Evolutionary conservation across 35 echinoderm and acorn worm genomes (phyloP).

Genomic region (Acanthaster planci): DNA sequence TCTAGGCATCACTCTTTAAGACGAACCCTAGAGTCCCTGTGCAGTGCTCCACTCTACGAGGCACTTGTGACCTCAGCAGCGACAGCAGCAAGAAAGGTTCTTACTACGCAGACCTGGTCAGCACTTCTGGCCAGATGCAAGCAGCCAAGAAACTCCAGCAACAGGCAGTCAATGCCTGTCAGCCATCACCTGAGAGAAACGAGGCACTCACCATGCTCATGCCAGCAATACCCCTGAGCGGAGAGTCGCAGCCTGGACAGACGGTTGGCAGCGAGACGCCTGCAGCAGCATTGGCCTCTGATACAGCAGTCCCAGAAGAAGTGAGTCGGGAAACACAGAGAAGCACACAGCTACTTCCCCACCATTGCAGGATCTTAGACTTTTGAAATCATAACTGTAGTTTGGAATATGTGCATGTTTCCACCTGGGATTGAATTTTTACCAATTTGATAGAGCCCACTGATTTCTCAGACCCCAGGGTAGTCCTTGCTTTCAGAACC

Average conservation of each 20-base stretch:
- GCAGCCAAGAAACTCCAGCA: neutral
- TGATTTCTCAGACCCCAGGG: too few relatives aligned
- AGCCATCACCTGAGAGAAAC: too few relatives aligned
- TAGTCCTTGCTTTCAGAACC: too few relatives aligned
- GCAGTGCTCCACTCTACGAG: neutral
- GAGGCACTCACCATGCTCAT: neutral
- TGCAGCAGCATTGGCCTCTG: neutral
- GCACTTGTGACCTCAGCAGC: neutral
- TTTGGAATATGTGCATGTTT: too few relatives aligned
- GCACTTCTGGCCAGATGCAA: constrained; percentile 14
- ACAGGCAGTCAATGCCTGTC: neutral
- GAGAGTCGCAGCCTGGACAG: neutral
- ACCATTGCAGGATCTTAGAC: too few relatives aligned
- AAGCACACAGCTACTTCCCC: too few relatives aligned
- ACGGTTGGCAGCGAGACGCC: constrained; percentile 4
- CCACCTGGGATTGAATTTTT: too few relatives aligned
- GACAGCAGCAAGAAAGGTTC: neutral
- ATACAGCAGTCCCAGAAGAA: neutral
- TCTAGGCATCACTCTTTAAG: too few relatives aligned
- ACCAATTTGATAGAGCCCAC: too few relatives aligned
- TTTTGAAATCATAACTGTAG: too few relatives aligned
- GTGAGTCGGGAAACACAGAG: too few relatives aligned
- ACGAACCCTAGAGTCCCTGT: neutral
- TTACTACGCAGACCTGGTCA: constrained; percentile 23
- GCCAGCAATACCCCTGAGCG: too few relatives aligned